These are phyloP conservation scores for Hypothenemus hampei DNA, from an alignment of 1,140 invertebrate genomes.

Conservation along the genomic window DNA sequence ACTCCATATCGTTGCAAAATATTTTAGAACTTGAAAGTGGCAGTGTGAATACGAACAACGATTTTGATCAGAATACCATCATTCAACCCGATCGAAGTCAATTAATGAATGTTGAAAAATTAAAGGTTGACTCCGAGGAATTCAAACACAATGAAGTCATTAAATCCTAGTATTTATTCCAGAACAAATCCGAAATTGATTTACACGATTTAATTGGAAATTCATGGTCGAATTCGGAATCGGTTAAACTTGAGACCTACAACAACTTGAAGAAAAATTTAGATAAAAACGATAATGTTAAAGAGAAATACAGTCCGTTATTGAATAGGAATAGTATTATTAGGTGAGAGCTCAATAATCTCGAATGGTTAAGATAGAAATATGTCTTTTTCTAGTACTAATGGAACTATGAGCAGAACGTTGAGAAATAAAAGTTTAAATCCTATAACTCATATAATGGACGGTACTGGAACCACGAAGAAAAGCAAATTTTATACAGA, in stretches of 20 bases:
- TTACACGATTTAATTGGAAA: constrained; percentile 45
- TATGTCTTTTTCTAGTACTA: constrained; percentile 5
- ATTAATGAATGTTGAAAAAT: constrained; percentile 34
- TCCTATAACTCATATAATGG: constrained; percentile 35
- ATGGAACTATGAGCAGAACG: constrained; percentile 16
- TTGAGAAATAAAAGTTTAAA: constrained; percentile 38
- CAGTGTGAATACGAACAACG: constrained; percentile 41
- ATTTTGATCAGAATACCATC: constrained; percentile 44
- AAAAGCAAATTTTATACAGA: constrained; percentile 27
- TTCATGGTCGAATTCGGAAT: constrained; percentile 42
- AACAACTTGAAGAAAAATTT: constrained; percentile 31
- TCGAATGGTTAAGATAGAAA: background rate
- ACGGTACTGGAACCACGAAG: constrained; percentile 22
- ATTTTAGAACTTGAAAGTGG: constrained; percentile 33
- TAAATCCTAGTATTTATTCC: background rate
- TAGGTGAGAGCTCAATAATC: too few species aligned
- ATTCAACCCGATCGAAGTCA: constrained; percentile 41
- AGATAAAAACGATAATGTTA: constrained; percentile 34
- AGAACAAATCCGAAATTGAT: constrained; percentile 42
- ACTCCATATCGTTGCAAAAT: constrained; percentile 41
- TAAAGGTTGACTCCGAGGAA: constrained; percentile 20
- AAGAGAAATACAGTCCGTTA: constrained; percentile 24
- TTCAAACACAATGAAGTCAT: background rate
- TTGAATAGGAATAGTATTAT: constrained; percentile 17
- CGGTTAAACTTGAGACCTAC: constrained; percentile 25